phyloP scores from a whole-genome alignment of 2,888 invertebrate species.

The Ptilodon capucinus region DNA sequence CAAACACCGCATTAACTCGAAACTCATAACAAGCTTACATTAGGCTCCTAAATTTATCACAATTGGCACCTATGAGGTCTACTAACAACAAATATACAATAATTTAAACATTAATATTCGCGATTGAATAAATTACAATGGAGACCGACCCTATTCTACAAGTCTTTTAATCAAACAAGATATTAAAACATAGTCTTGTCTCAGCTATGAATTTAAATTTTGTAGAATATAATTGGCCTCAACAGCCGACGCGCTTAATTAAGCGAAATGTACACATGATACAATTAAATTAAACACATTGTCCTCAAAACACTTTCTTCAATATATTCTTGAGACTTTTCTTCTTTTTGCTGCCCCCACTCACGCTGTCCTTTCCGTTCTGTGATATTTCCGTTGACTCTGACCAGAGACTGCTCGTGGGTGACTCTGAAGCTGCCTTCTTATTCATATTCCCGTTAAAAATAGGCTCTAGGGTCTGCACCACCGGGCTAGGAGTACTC shows the following conservation, averaged over 20 bases:
- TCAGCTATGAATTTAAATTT: not conserved
- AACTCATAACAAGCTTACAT: conserved; percentile 56
- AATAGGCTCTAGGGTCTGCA: conserved; percentile 58
- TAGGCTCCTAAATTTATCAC: conserved; percentile 80
- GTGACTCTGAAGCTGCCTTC: conserved; percentile 70
- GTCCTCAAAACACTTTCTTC: conserved; percentile 88
- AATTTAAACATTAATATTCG: conserved; percentile 63
- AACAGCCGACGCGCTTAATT: conserved; percentile 32
- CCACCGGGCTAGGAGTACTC: conserved; percentile 67
- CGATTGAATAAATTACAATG: conserved; percentile 72
- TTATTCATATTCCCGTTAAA: conserved; percentile 64
- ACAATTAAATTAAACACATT: conserved; percentile 34
- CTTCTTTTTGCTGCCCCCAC: conserved; percentile 78
- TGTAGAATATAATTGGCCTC: conserved; percentile 8
- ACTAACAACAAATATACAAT: conserved; percentile 62
- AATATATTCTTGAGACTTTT: conserved; percentile 89
- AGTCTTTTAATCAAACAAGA: too few species aligned
- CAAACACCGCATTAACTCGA: conserved; percentile 52
- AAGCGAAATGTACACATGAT: conserved; percentile 37
- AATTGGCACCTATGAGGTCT: conserved; percentile 79
- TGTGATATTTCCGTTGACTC: conserved; percentile 74
- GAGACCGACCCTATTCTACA: conserved; percentile 19
- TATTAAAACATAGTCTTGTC: too few species aligned
- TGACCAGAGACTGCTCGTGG: conserved; percentile 75
- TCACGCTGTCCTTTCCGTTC: conserved; percentile 58